Evolutionary conservation across 2,797 vertebrate species (phyloP), one percentile per base, ranked within the genome.

Genomic region (Chiroxiphia lanceolata): DNA sequence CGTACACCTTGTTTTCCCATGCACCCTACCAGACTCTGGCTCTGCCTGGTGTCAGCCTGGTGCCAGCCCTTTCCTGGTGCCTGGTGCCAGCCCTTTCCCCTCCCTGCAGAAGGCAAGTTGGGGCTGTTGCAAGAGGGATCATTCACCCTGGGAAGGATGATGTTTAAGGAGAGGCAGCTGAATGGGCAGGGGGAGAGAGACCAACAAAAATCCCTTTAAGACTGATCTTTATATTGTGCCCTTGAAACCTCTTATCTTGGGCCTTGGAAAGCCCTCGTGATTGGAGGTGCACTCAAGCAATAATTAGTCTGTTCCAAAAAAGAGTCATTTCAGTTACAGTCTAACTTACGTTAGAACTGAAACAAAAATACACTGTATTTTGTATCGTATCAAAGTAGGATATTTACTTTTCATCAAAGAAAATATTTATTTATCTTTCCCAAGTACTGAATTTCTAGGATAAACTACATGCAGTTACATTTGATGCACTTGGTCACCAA

Each of bases 1-100:
- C 27, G 59, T 54, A 87, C 20, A 45, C 11, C 13, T 25, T 2
- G 3, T 21, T 80, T 79, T 68, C n/a, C 33, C 25, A 40, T 4
- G 2, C 3, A 14, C 17, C 59, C 0, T 0, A n/a, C 5, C 11
- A 42, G 53, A 20, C 15, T 47, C 56, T 56, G 48, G 27, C 31
- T 85, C 9, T 59, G 13, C 23, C 65, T 54, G n/a, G 20, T 19
- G 13, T 45, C 21, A 54, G n/a, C n/a, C n/a, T n/a, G n/a, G n/a
- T n/a, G n/a, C n/a, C n/a, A 54, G 48, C 25, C 10, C 33, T 44
- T 51, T 67, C 16, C 19, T n/a, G n/a, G n/a, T 59, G n/a, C n/a
- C n/a, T n/a, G n/a, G n/a, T n/a, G n/a, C n/a, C n/a, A 54, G 48
- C 25, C 10, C 33, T 44, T 51, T 67, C 16, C 19, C 15, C 9